A percentile compares a stretch with the other conserved stretches of the same genome.
Evolutionary conservation across 2,113 vertebrate genomes (phyloP).

Genomic region (Neolamprologus fasciatus): DNA sequence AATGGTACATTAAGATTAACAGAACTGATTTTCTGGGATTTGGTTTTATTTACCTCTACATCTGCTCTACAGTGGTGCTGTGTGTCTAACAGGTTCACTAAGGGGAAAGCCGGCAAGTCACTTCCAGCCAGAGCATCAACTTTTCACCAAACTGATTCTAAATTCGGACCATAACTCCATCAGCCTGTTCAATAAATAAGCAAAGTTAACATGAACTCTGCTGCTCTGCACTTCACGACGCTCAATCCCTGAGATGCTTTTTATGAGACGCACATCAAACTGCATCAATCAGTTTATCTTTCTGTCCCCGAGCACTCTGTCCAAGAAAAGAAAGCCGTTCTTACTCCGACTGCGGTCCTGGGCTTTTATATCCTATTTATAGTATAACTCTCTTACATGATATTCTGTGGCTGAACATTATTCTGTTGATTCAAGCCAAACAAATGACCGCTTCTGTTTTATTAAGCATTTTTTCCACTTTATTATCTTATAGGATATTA

Average conservation of each 20-base stretch:
- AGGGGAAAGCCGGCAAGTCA: background rate
- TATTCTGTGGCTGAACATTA: background rate
- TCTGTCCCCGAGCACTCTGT: background rate
- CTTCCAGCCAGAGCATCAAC: background rate
- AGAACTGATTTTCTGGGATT: background rate
- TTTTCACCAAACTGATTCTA: slow-evolving; percentile 39
- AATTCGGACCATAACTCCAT: slow-evolving; percentile 42
- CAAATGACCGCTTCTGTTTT: background rate
- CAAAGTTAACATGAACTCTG: background rate
- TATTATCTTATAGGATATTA: background rate
- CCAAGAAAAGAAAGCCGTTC: background rate
- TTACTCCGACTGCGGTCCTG: background rate
- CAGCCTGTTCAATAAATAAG: slow-evolving; percentile 55
- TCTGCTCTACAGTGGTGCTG: slow-evolving; percentile 2
- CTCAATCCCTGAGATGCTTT: background rate
- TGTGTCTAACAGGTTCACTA: slow-evolving; percentile 26
- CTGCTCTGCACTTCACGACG: background rate
- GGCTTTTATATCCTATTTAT: background rate
- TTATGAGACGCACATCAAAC: slow-evolving; percentile 3
- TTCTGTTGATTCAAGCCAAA: background rate
- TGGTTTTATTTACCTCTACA: background rate
- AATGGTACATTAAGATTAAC: background rate
- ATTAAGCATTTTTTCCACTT: rapidly evolving
- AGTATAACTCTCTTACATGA: background rate
- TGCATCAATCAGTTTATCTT: background rate